Evolutionary conservation across 2,888 invertebrate genomes (phyloP).

Genomic region (Ennomos quercinarius): DNA sequence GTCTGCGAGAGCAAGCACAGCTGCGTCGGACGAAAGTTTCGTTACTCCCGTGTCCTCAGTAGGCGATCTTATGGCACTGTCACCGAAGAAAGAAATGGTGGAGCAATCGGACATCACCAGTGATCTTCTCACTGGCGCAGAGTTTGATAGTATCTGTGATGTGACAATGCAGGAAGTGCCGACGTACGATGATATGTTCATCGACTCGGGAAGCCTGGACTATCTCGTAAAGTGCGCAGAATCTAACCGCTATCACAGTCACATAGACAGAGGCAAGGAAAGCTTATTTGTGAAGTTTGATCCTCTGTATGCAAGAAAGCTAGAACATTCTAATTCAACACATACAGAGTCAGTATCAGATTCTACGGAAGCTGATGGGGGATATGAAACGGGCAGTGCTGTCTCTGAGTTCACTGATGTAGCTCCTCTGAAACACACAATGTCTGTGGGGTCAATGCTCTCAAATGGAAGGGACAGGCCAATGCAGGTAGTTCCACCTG

Average conservation of each 20-base stretch:
- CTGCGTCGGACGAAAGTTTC: constrained; percentile 66
- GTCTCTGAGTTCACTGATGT: constrained; percentile 64
- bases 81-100: constrained; percentile 57
- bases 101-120: constrained; percentile 60
- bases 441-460: constrained; percentile 59
- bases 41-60: constrained; percentile 70
- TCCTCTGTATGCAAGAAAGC: constrained; percentile 75
- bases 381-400: constrained; percentile 77
- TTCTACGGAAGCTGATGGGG: constrained; percentile 67
- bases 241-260: constrained; percentile 63
- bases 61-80: constrained; percentile 72
- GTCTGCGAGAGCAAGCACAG: constrained; percentile 58
- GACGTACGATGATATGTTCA: constrained; percentile 75
- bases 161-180: constrained; percentile 75
- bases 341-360: constrained; percentile 55
- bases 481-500: constrained; percentile 76
- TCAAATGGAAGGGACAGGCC: constrained; percentile 66
- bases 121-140: constrained; percentile 71
- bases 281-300: constrained; percentile 89
- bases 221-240: constrained; percentile 80
- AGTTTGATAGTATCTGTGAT: constrained; percentile 75
- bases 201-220: constrained; percentile 85
- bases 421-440: constrained; percentile 59
- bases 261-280: constrained; percentile 80
- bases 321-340: constrained; percentile 46